A percentile compares a stretch with the other conserved stretches of the same genome.
phyloP scores from a whole-genome alignment of 1,140 invertebrate genomes.

The Eubasilissa regina region DNA sequence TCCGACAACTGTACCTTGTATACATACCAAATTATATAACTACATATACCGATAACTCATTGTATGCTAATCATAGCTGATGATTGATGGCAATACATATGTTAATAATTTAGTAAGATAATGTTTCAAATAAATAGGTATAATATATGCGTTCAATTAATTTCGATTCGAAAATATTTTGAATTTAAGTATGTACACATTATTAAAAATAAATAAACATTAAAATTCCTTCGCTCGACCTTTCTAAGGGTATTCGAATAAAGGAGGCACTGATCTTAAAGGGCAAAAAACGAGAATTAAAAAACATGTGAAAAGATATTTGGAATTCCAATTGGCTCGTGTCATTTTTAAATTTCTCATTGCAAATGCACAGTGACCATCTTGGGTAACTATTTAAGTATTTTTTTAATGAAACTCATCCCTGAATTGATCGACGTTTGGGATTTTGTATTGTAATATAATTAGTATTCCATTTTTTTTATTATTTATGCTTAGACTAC shows the following conservation, averaged over 20 bases:
- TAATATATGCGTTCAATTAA: no score
- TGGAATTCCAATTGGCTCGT: slow-evolving; percentile 9
- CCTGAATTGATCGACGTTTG: no score
- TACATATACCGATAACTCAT: not conserved
- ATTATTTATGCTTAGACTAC: no score
- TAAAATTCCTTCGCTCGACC: slow-evolving; percentile 3
- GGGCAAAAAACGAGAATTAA: slow-evolving; percentile 18
- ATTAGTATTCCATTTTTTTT: no score
- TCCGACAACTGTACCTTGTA: no score
- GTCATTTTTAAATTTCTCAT: not conserved
- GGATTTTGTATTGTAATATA: no score
- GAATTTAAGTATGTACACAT: not conserved
- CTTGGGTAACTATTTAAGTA: no score
- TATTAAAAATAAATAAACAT: not conserved
- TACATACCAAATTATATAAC: no score
- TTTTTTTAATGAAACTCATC: no score
- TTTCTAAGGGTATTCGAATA: slow-evolving; percentile 16
- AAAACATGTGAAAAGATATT: not conserved
- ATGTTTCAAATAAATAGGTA: no score
- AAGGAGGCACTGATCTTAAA: slow-evolving; percentile 18
- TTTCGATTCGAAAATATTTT: not conserved
- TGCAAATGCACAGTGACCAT: no score
- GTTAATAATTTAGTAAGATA: not conserved
- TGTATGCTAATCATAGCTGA: not conserved
- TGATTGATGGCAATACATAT: not conserved